These are phyloP conservation scores for Sakesphorus luctuosus DNA, from an alignment of 2,113 vertebrate genomes.

Conservation along the genomic window DNA sequence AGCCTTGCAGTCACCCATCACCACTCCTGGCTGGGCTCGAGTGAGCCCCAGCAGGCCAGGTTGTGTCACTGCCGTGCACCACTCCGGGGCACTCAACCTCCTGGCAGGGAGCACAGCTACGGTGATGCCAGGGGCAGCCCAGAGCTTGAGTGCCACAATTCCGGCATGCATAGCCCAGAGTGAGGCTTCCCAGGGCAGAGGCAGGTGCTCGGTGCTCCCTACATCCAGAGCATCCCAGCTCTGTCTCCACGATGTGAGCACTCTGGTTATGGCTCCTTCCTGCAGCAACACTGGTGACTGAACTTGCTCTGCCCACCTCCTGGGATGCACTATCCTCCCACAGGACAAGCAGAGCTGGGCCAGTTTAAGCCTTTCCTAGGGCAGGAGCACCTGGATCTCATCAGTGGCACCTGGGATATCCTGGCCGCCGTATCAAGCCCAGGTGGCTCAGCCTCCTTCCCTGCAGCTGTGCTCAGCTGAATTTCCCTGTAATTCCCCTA, in stretches of 20 bases:
- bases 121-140: not conserved
- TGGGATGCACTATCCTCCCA: not conserved
- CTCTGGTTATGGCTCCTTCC: not conserved
- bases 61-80: fast-evolving
- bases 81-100: fast-evolving
- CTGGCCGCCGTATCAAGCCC: not conserved
- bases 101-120: not conserved
- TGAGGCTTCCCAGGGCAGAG: not conserved
- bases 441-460: not conserved
- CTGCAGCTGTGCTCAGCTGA: not conserved
- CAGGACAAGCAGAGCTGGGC: not conserved
- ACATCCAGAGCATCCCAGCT: not conserved
- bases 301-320: not conserved
- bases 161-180: fast-evolving
- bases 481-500: not conserved
- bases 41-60: not conserved
- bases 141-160: fast-evolving
- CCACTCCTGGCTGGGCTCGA: not conserved
- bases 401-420: not conserved
- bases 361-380: not conserved
- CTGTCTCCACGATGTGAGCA: fast-evolving
- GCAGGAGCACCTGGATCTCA: not conserved
- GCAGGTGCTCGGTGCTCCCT: not conserved
- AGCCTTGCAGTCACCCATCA: not conserved
- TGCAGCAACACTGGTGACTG: fast-evolving